Base-by-base conservation (phyloP, 2,888 invertebrate genomes). In the Chaetoderma sp. region DNA sequence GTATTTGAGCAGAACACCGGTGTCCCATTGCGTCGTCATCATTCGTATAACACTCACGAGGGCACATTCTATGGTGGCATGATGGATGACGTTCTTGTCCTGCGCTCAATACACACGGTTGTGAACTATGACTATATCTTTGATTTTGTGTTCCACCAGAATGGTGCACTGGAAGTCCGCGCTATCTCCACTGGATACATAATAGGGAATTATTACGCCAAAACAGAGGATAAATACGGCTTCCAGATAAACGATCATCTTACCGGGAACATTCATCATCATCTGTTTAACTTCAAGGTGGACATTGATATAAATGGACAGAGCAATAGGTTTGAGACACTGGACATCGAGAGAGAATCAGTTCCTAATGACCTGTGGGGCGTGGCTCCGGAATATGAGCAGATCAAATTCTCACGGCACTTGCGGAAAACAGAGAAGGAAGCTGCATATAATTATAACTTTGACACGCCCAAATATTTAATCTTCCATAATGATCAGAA, bases 71-170 rank as follows among this genome's bases (percentile, higher is more conserved):
- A 80, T 65, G 78, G 74, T 28, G 82, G 81, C 2, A 72, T 79
- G 76, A 55, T 65, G 25, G 76, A 77, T 58, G 64, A 68, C 8
- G 78, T 76, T 13, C 63, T 83, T 0, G 70, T 76, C 1, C 54
- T 81, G 5, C 60, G 82, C 42, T 74, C 74, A 16, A 75, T 80
- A 8, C 16, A 75, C 5, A 70, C 78, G 2, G 67, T 83, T 5
- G 69, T 66, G 5, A 82, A 81, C 61, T 82, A 82, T 60, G 82
- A 82, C 54, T 83, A 83, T 59, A 70, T 82, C 4, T 59, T 80
- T 32, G 83, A 83, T 60, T 78, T 77, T 21, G 70, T 78, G n/a
- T 79, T 83, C 54, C 78, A 81, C 44, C 80, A 81, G 58, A 79
- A 75, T 57, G 79, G 80, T 1, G 78, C 70, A 5, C 42, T 80